Evolutionary conservation across 2,888 invertebrate species (phyloP).

Genomic region (Poecilus cupreus): DNA sequence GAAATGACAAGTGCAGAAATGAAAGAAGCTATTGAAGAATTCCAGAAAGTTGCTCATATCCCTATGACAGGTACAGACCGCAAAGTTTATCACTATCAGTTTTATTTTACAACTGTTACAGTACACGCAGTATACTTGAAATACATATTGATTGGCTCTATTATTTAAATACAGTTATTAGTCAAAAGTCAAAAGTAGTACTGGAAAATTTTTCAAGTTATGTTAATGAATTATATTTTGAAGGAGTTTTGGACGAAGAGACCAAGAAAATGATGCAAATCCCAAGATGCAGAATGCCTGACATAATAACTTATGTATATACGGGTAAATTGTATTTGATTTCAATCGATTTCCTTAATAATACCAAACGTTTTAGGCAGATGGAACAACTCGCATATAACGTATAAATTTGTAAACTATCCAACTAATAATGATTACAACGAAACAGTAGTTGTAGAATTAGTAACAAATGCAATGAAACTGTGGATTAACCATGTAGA

Average conservation of each 20-base stretch:
- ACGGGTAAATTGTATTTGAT: background rate
- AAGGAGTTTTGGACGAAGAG: constrained; percentile 1
- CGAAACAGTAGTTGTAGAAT: background rate
- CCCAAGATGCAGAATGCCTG: background rate
- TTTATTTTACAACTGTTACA: too few species aligned
- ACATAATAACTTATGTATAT: background rate
- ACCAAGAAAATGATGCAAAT: constrained; percentile 3
- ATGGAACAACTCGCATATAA: background rate
- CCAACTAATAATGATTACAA: background rate
- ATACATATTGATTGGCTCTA: too few species aligned
- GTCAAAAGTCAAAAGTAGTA: too few species aligned
- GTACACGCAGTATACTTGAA: too few species aligned
- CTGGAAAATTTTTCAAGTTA: too few species aligned
- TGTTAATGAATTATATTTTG: background rate
- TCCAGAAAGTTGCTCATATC: background rate
- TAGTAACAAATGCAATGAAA: constrained; percentile 16
- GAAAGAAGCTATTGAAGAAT: background rate
- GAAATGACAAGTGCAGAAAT: background rate
- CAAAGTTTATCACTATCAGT: too few species aligned
- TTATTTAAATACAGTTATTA: too few species aligned
- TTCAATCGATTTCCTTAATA: background rate
- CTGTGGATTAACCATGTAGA: background rate
- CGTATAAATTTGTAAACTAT: constrained; percentile 1
- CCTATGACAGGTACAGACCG: constrained; percentile 5
- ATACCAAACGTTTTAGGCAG: background rate